A percentile compares a stretch with the other conserved stretches of the same genome.
Conservation (phyloP, 1,140 invertebrate species). For the Papilio dardanus region DNA sequence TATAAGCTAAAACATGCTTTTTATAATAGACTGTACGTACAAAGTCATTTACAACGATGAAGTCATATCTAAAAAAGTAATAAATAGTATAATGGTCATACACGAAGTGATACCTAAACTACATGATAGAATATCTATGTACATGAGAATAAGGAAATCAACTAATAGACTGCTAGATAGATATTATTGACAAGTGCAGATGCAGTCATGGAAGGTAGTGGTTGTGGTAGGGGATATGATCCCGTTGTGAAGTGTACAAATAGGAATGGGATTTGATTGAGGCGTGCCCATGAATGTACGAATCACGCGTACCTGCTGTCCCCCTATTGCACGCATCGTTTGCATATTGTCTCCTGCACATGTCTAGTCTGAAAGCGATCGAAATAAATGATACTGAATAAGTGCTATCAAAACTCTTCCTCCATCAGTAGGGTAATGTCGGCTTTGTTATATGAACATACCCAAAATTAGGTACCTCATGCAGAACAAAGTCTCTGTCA, state of each 20-base stretch:
- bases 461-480: constrained; percentile 33
- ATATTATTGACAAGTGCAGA: constrained; percentile 80
- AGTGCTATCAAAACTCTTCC: constrained; percentile 42
- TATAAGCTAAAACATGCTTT: constrained; percentile 17
- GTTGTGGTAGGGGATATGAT: constrained; percentile 49
- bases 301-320: constrained; percentile 94
- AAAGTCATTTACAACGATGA: constrained; percentile 41
- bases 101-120: constrained; percentile 56
- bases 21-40: constrained; percentile 43
- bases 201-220: constrained; percentile 58
- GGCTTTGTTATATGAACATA: constrained; percentile 36
- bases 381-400: constrained; percentile 70
- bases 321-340: constrained; percentile 98
- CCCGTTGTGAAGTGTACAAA: constrained; percentile 63
- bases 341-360: constrained; percentile 97
- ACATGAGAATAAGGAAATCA: constrained; percentile 57
- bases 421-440: constrained; percentile 28
- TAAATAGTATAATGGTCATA: constrained; percentile 38
- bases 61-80: constrained; percentile 44
- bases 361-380: constrained; percentile 94
- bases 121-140: constrained; percentile 55
- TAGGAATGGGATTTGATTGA: constrained; percentile 70
- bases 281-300: constrained; percentile 74
- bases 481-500: constrained; percentile 36
- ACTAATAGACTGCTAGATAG: constrained; percentile 56